Conservation (phyloP, 2,888 invertebrate genomes). For the Noctua janthina region DNA sequence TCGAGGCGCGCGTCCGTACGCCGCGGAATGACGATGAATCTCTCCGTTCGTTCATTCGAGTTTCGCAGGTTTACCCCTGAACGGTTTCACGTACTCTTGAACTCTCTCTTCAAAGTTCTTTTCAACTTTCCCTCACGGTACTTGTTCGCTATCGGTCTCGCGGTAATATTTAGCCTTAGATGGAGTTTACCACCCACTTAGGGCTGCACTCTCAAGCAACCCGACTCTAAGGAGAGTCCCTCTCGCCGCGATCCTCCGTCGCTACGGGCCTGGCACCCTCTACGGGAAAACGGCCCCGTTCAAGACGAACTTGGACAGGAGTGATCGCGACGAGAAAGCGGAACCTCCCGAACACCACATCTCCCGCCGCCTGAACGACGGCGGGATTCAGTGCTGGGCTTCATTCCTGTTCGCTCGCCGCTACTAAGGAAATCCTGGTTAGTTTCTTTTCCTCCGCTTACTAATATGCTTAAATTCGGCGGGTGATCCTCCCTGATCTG, state of each 20-base stretch:
- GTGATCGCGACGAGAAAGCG: constrained; percentile 72
- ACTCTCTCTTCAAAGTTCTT: constrained; percentile 92
- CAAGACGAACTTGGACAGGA: constrained; percentile 87
- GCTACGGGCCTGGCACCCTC: constrained; percentile 90
- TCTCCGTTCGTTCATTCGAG: constrained; percentile 86
- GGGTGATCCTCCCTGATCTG: constrained; percentile 79
- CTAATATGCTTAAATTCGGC: constrained; percentile 92
- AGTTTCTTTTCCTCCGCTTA: constrained; percentile 93
- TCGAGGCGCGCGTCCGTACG: constrained; percentile 63
- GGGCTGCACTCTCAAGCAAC: constrained; percentile 92
- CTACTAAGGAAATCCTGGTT: constrained; percentile 80
- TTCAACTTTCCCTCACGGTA: constrained; percentile 93
- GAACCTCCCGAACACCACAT: constrained; percentile 90
- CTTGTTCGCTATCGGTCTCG: constrained; percentile 92
- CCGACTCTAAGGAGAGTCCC: constrained; percentile 83
- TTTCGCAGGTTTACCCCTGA: constrained; percentile 91
- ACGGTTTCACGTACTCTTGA: constrained; percentile 88
- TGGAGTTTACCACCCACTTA: constrained; percentile 91
- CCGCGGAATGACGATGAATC: constrained; percentile 79
- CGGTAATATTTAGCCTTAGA: constrained; percentile 91
- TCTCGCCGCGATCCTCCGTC: constrained; percentile 74
- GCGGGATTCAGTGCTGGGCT: constrained; percentile 91
- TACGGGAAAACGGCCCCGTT: constrained; percentile 77
- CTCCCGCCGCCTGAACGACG: constrained; percentile 82
- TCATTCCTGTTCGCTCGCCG: constrained; percentile 87